Evolutionary conservation across 1,140 invertebrate genomes (phyloP), one percentile per base, ranked within the genome.

Genomic region (Danaus plexippus): DNA sequence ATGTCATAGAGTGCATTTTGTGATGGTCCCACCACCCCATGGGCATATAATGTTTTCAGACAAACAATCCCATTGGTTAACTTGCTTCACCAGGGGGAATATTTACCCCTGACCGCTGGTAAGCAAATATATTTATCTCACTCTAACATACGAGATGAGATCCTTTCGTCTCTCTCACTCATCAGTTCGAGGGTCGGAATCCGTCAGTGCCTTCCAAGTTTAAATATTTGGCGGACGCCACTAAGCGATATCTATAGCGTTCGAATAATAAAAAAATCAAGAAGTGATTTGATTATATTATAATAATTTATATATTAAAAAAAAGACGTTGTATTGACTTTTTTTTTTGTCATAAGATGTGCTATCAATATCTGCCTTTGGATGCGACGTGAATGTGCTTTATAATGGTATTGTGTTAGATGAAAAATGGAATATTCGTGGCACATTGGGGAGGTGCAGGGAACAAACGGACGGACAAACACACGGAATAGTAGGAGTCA

Each of bases 341-440:
- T 52, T 57, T 40, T 9, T 41, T 42, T 51, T 42, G 44, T 41
- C 18, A 43, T 50, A 43, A 55, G 43, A 56, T 57, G 54, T 61
- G 59, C 47, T 41, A 55, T 57, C 58, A 49, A 70, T 69, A 32
- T 77, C 69, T 48, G 67, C 64, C 43, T 55, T 44, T 82, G 54
- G 80, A 85, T 52, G 77, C 69, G 11, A 83, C 80, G 59, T 79
- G 64, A 60, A 48, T 52, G 61, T 47, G 46, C 18, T 46, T 42
- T 53, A 59, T 67, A 57, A 60, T 74, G 73, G 69, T 58, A 47
- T 66, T 67, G 60, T 57, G 51, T 61, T 75, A 58, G 62, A 47
- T 22, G 64, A 66, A 85, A 74, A 66, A 85, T 85, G 82, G 82
- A 85, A 80, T 85, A 83, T 65, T 63, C 80, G 53, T 85, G 80